Evolutionary conservation across 2,797 vertebrate species (phyloP).

Genomic region (Chrosomus eos): DNA sequence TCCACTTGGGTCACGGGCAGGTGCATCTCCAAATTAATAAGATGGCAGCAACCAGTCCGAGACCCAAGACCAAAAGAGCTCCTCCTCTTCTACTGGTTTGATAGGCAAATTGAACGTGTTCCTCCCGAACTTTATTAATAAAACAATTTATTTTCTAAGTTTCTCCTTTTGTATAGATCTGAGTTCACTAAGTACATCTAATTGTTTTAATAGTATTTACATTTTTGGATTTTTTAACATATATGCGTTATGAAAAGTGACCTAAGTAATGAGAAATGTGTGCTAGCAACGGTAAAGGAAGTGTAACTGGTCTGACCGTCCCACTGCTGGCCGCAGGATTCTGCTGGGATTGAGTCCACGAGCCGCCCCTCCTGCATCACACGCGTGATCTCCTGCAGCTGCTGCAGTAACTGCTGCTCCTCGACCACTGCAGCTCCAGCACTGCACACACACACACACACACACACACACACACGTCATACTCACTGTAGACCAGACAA

Average conservation of each 20-base stretch:
- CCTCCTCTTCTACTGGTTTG: too few relatives aligned
- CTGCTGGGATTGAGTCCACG: conserved; percentile 79
- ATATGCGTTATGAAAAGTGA: background rate
- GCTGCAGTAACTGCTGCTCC: conserved; percentile 88
- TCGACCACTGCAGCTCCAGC: conserved; percentile 84
- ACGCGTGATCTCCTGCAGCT: conserved; percentile 91
- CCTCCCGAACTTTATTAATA: too few relatives aligned
- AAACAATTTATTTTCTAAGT: too few relatives aligned
- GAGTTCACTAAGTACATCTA: too few relatives aligned
- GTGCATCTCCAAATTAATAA: background rate
- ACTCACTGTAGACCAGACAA: too few relatives aligned
- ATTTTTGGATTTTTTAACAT: too few relatives aligned
- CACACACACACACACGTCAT: background rate
- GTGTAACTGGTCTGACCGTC: conserved; percentile 77
- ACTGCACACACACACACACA: conserved; percentile 11
- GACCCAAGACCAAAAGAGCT: background rate
- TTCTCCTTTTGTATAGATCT: too few relatives aligned
- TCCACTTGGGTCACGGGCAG: background rate
- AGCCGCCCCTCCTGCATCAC: conserved; percentile 92
- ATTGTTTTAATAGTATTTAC: too few relatives aligned
- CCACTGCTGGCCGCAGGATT: conserved; percentile 81
- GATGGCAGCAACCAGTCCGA: background rate
- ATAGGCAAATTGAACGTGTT: too few relatives aligned
- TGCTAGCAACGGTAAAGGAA: too few relatives aligned
- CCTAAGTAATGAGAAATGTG: background rate